These are phyloP conservation scores for Lottia gigantea DNA, from an alignment of 2,888 invertebrate species.

Conservation along the genomic window DNA sequence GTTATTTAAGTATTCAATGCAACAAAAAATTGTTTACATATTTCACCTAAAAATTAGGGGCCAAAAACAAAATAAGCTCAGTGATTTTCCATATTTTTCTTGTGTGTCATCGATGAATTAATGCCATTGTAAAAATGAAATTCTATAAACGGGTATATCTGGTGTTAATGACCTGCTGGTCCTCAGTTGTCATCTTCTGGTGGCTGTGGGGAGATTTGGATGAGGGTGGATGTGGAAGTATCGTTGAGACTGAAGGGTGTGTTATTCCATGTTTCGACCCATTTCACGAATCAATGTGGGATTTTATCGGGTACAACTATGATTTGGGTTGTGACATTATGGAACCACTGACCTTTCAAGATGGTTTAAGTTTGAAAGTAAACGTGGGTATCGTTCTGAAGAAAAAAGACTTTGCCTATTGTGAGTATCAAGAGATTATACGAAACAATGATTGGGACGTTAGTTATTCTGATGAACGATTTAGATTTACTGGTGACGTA, in stretches of 20 bases:
- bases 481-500: slow-evolving; percentile 22
- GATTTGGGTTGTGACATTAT: slow-evolving; percentile 41
- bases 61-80: too few species aligned
- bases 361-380: slow-evolving; percentile 40
- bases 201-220: too few species aligned
- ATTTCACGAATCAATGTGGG: slow-evolving; percentile 45
- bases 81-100: too few species aligned
- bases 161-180: too few species aligned
- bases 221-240: too few species aligned
- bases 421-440: slow-evolving; percentile 53
- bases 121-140: too few species aligned
- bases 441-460: slow-evolving; percentile 32
- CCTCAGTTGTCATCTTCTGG: too few species aligned
- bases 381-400: slow-evolving; percentile 41
- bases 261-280: slow-evolving; percentile 61
- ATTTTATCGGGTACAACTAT: slow-evolving; percentile 38
- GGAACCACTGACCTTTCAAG: slow-evolving; percentile 51
- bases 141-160: too few species aligned
- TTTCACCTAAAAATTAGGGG: too few species aligned
- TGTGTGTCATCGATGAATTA: too few species aligned
- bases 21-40: too few species aligned
- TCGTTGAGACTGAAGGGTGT: slow-evolving; percentile 57
- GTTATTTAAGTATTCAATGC: too few species aligned
- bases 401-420: slow-evolving; percentile 49
- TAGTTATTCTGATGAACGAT: not conserved